phyloP scores from a whole-genome alignment of 2,113 vertebrate species.

The Petrocephalus zakoni region DNA sequence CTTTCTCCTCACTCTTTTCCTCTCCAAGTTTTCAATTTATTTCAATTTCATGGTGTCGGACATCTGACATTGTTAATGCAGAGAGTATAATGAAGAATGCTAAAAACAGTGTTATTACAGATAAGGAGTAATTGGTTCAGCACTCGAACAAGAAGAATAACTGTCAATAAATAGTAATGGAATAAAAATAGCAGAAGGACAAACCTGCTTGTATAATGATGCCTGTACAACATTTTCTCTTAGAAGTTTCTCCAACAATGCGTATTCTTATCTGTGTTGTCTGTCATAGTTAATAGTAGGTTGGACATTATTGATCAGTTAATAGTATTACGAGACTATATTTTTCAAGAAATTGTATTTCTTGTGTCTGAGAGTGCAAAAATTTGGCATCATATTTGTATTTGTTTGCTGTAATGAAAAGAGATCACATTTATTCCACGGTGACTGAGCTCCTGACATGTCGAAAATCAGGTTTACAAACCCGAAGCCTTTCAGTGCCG shows the following conservation, averaged over 20 bases:
- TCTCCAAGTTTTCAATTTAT: not conserved
- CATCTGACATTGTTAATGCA: not conserved
- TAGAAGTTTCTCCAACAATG: not conserved
- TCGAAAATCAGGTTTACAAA: slow-evolving; percentile 4
- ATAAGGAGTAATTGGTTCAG: not conserved
- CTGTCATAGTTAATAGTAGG: not conserved
- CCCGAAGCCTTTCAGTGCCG: not conserved
- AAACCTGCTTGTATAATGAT: not conserved
- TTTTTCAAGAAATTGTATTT: not conserved
- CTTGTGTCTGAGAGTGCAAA: not conserved
- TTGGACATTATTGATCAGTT: not conserved
- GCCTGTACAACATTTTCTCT: not conserved
- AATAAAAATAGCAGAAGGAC: not conserved
- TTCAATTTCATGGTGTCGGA: slow-evolving; percentile 6
- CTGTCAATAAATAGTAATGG: not conserved
- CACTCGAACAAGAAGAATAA: not conserved
- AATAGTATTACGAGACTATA: not conserved
- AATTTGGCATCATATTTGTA: not conserved
- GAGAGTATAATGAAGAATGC: not conserved
- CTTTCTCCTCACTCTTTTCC: slow-evolving; percentile 3
- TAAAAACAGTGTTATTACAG: not conserved
- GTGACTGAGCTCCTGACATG: not conserved
- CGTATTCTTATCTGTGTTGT: not conserved
- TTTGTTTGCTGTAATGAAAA: not conserved
- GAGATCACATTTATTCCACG: not conserved